Percentiles rank a stretch among this genome's conserved stretches.
Conservation (phyloP, 2,888 invertebrate species). For the Belgica antarctica region DNA sequence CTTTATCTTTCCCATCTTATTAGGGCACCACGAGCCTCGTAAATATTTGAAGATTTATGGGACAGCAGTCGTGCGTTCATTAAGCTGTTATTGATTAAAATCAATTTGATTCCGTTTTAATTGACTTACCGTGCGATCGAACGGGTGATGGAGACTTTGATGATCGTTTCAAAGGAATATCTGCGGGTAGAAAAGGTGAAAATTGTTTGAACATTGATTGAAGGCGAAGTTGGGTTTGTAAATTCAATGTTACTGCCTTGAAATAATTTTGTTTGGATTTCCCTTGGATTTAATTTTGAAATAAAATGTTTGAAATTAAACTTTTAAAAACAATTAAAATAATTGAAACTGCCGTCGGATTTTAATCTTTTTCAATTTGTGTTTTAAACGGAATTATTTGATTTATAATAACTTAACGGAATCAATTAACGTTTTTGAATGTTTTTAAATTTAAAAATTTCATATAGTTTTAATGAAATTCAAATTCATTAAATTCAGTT, state of each 20-base stretch:
- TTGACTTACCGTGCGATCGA: conserved; percentile 40
- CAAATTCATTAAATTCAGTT: too few relatives aligned
- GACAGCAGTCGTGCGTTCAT: conserved; percentile 3
- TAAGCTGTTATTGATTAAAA: background rate
- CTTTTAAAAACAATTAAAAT: too few relatives aligned
- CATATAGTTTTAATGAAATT: too few relatives aligned
- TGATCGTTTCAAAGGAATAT: conserved; percentile 37
- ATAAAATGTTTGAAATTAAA: too few relatives aligned
- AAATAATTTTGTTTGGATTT: background rate
- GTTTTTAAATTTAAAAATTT: too few relatives aligned
- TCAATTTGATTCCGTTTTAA: background rate
- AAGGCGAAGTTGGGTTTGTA: too few relatives aligned
- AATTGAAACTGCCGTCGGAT: too few relatives aligned
- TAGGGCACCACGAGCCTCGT: conserved; percentile 3
- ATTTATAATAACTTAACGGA: too few relatives aligned
- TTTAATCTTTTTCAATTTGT: too few relatives aligned
- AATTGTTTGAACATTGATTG: background rate
- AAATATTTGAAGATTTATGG: conserved; percentile 38
- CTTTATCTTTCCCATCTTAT: conserved; percentile 6
- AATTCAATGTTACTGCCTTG: background rate
- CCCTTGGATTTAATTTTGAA: background rate
- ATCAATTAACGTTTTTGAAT: too few relatives aligned
- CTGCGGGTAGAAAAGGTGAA: conserved; percentile 16
- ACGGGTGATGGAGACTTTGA: conserved; percentile 42
- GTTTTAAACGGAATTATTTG: too few relatives aligned